Evolutionary conservation across 2,888 invertebrate species (phyloP), one percentile per base, ranked within the genome.

Genomic region (Leptopterna dolabrata): DNA sequence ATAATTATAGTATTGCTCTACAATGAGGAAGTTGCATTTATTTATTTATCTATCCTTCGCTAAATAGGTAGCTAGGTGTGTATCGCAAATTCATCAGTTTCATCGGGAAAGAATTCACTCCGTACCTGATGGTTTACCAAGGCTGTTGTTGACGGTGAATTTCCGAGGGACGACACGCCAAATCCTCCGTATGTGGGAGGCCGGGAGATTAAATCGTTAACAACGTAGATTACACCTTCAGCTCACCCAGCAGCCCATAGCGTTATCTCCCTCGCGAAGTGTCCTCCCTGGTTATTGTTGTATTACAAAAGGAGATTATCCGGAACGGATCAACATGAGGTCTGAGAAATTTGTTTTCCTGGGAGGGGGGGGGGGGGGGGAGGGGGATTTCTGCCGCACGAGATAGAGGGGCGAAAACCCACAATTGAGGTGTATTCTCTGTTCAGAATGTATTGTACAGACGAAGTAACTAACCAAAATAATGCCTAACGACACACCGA

Each of bases 241-340:
- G 24, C 63, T 24, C 63, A 9, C 63, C 63, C 19, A 24, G 4
- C 63, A 13, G 13, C 63, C 63, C 63, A 11, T 19, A 47, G 47
- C 55, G 24, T 19, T 19, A 24, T 63, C 19, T 63, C 63, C 11
- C 63, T 24, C 63, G 63, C 63, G 24, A 63, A 63, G 63, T 63
- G 63, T 24, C 27, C 63, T 63, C 63, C 63, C 63, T 24, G 63
- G 63, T 36, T 63, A 63, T 63, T 63, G 63, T 63, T 63, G 63
- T 63, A 63, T 63, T 24, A 63, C 63, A 63, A 63, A 63, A 63
- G 63, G 63, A 63, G 63, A 63, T 63, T 63, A 63, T 63, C 63
- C 63, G 63, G 63, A 63, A 63, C 63, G 63, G 63, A 63, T 63
- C 63, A 63, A 63, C 63, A 24, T 13, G 63, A 63, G 63, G 63